phyloP scores from a whole-genome alignment of 2,113 vertebrate species.

The Vireo altiloquus region DNA sequence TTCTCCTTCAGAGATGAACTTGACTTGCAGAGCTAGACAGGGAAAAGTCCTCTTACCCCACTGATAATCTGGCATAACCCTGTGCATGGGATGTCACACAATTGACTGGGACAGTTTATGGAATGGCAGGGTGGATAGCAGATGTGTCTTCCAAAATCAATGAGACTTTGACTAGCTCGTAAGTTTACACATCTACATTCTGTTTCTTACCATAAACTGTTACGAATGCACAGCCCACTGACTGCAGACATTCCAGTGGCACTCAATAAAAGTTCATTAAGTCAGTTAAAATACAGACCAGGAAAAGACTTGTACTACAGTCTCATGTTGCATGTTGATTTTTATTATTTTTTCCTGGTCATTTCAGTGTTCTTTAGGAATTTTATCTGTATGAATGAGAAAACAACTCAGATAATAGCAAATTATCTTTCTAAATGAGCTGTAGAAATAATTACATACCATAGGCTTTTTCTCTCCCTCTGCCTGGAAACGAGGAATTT shows the following conservation, averaged over 20 bases:
- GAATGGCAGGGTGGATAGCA: background rate
- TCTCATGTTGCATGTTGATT: background rate
- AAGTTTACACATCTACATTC: background rate
- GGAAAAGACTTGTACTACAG: background rate
- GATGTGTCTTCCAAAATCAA: background rate
- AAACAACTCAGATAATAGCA: background rate
- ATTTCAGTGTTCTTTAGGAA: background rate
- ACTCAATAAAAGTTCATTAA: background rate
- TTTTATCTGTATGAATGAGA: background rate
- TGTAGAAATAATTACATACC: background rate
- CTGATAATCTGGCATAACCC: background rate
- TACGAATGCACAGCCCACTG: background rate
- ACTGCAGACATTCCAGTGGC: background rate
- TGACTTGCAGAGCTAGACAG: accelerated
- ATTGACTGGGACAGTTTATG: background rate
- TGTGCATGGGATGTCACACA: background rate
- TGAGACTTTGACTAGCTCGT: background rate
- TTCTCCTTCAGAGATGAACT: background rate
- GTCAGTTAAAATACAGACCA: background rate
- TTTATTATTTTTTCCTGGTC: background rate
- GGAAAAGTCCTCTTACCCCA: background rate
- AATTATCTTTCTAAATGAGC: background rate
- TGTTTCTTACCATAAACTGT: background rate
- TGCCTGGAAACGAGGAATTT: background rate
- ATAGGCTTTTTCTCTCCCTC: background rate